phyloP scores from a whole-genome alignment of 2,113 vertebrate species.

The Rhagologus leucostigma region DNA sequence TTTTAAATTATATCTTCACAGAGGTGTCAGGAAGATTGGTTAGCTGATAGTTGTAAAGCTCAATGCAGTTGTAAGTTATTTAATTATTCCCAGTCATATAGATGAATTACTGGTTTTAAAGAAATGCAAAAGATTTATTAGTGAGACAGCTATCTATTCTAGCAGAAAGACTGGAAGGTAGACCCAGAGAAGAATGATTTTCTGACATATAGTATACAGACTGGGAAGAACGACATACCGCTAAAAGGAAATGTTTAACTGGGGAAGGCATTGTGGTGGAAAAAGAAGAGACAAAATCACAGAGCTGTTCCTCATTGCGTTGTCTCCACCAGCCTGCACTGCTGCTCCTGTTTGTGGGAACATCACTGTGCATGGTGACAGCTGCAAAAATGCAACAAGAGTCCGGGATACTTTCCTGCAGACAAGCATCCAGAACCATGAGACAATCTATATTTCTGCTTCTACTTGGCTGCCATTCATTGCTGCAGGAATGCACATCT shows the following conservation, averaged over 20 bases:
- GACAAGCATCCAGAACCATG: not conserved
- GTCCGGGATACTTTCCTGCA: not conserved
- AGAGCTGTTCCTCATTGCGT: not conserved
- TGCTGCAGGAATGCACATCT: not conserved
- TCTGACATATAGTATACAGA: not conserved
- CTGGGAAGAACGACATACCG: not conserved
- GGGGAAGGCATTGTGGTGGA: not conserved
- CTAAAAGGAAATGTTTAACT: not conserved
- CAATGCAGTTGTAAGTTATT: not conserved
- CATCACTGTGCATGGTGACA: not conserved
- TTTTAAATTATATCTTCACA: not conserved
- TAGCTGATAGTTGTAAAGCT: not conserved
- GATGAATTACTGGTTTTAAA: not conserved
- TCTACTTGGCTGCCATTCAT: not conserved
- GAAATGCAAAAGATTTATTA: not conserved
- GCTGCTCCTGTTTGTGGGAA: not conserved
- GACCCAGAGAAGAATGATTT: not conserved
- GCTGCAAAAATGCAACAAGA: fast-evolving
- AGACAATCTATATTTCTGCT: not conserved
- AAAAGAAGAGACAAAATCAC: not conserved
- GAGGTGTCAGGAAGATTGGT: not conserved
- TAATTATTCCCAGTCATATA: not conserved
- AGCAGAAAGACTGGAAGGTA: not conserved
- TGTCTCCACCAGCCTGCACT: not conserved
- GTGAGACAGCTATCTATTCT: not conserved